Conservation (phyloP, 2,888 invertebrate species). For the Psylliodes chrysocephalus region DNA sequence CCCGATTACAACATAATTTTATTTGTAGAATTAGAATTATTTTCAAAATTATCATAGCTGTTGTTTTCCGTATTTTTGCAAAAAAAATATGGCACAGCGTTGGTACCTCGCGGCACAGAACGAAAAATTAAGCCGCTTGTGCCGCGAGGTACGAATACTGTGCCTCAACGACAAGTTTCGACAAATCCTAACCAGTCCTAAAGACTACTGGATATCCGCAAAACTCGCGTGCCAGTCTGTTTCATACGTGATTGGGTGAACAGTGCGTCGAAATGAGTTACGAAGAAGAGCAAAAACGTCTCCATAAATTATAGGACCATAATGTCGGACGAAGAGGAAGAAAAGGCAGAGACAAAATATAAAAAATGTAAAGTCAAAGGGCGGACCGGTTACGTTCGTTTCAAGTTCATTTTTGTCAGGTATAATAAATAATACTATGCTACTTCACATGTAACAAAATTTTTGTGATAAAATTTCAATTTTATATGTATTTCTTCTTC, state of each 20-base stretch:
- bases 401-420: conserved; percentile 12
- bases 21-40: neutral
- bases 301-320: conserved; percentile 20
- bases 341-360: conserved; percentile 6
- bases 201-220: conserved; percentile 9
- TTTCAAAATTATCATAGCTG: too few species aligned
- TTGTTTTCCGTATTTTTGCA: conserved; percentile 4
- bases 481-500: too few species aligned
- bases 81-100: conserved; percentile 6
- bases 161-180: conserved; percentile 11
- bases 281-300: conserved; percentile 11
- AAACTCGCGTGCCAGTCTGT: conserved; percentile 7
- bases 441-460: neutral
- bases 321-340: too few species aligned
- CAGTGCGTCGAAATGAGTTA: conserved; percentile 19
- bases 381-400: conserved; percentile 6
- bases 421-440: conserved; percentile 8
- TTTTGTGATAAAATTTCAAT: conserved; percentile 7
- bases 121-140: neutral
- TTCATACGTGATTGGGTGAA: conserved; percentile 16
- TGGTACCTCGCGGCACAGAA: conserved; percentile 13
- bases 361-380: conserved; percentile 9
- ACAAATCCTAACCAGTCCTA: conserved; percentile 5
- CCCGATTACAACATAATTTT: too few species aligned
- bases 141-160: conserved; percentile 17